phyloP scores from a whole-genome alignment of 1,140 invertebrate genomes.

The Cotesia typhae region DNA sequence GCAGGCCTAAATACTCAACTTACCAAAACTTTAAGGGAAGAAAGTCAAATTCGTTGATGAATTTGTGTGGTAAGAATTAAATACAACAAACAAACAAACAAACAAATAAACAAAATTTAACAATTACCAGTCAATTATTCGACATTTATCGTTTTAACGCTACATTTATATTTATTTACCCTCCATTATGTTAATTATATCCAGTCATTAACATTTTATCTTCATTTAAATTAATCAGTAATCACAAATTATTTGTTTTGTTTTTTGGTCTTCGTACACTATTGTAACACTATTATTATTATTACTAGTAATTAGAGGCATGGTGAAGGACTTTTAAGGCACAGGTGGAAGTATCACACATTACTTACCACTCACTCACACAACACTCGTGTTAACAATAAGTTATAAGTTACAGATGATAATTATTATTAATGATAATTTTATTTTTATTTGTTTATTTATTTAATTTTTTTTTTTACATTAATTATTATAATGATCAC shows the following conservation, averaged over 20 bases:
- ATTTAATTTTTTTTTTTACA: constrained; percentile 22
- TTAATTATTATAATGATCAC: constrained; percentile 42
- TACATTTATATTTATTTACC: neutral
- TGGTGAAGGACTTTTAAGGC: constrained; percentile 52
- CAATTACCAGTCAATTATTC: no score
- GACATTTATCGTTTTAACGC: no score
- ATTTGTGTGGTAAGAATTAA: constrained; percentile 86
- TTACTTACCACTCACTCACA: no score
- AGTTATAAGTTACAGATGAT: constrained; percentile 1
- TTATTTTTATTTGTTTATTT: constrained; percentile 15
- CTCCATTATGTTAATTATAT: neutral
- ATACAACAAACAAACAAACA: constrained; percentile 47
- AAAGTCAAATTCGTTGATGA: constrained; percentile 93
- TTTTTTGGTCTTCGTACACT: neutral
- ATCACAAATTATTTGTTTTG: neutral
- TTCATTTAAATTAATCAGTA: no score
- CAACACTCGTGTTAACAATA: constrained; percentile 7
- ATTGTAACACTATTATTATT: constrained; percentile 41
- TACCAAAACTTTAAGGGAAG: constrained; percentile 86
- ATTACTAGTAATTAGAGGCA: constrained; percentile 54
- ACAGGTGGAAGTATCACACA: constrained; percentile 52
- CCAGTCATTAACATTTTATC: constrained; percentile 43
- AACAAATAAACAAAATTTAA: no score
- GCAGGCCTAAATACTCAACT: constrained; percentile 83
- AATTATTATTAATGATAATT: constrained; percentile 16